Base-by-base conservation (phyloP, 2,113 vertebrate species). In the Desmodus rotundus region DNA sequence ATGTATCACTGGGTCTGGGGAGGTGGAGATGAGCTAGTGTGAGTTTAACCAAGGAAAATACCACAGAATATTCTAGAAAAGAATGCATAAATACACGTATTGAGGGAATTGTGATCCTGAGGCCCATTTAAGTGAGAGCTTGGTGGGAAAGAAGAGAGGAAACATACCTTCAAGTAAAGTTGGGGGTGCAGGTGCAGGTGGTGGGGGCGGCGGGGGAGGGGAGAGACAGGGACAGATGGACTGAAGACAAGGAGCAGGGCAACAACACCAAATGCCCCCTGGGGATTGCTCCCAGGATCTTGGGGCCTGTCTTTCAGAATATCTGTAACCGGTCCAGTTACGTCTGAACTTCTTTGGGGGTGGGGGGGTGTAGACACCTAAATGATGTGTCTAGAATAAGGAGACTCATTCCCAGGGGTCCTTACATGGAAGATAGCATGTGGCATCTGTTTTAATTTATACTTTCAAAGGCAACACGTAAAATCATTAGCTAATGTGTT, bases 101-200 rank as follows among this genome's bases (percentile, higher is more conserved):
- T 58, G n/a, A n/a, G 43, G 45, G 12, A 45, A 63, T 22, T 16
- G 28, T 50, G 58, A 50, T 20, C 36, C 14, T 26, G 4, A 63
- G 11, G 38, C 14, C 11, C 52, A 67, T 7, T 41, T 52, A 73
- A 56, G 28, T 17, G n/a, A 61, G 33, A 22, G 33, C 14, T 45
- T 56, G 43, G 9, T 38, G 33, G 52, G 52, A 11, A n/a, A 68
- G 38, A 56, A 28, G 41, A 22, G 19, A 58, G 36, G 38, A 52
- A 84, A 41, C 12, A 58, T 36, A 22, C 31, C 28, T 52, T 20
- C 1, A 16, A 13, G 47, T 13, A 38, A 36, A 26, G 0, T 0
- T 5, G 3, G 61, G 1, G n/a, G 8, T 43, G 24, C 15, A 47
- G 43, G 3, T 28, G 31, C 38, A 33, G 22, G 41, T 31, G 7